phyloP scores from a whole-genome alignment of 2,888 invertebrate genomes.

The Seira ritae region DNA sequence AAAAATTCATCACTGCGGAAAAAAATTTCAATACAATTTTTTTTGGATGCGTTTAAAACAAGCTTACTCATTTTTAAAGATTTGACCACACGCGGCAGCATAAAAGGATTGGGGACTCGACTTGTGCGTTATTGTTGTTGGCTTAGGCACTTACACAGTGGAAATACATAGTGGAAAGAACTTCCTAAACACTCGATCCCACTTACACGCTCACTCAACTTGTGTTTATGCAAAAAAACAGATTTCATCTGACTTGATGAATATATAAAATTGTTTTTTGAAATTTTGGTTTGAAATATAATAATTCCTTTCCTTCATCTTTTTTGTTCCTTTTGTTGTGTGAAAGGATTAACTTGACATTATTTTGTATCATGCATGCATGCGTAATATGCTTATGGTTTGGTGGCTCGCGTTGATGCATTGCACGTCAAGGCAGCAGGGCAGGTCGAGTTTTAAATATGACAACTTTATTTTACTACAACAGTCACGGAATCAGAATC shows the following conservation, averaged over 20 bases:
- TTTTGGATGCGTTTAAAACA: too few species aligned
- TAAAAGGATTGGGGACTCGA: too few species aligned
- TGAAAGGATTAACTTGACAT: conserved; percentile 57
- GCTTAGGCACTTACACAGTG: too few species aligned
- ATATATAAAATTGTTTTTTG: not conserved
- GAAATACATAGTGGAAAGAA: too few species aligned
- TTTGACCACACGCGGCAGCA: too few species aligned
- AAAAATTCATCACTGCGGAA: too few species aligned
- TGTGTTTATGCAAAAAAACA: not conserved
- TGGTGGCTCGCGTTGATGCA: too few species aligned
- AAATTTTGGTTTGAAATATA: not conserved
- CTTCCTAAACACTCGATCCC: not conserved
- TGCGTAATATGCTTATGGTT: conserved; percentile 52
- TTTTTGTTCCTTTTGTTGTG: conserved; percentile 44
- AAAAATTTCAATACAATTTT: too few species aligned
- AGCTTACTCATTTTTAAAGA: too few species aligned
- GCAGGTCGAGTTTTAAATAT: conserved; percentile 29
- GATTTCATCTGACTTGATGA: too few species aligned
- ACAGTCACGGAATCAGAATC: conserved; percentile 18
- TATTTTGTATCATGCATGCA: conserved; percentile 52
- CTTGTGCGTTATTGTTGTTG: too few species aligned
- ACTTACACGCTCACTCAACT: not conserved
- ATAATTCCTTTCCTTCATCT: conserved; percentile 24
- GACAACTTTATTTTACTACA: conserved; percentile 55
- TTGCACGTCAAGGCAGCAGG: not conserved